A percentile compares a stretch with the other conserved stretches of the same genome.
Evolutionary conservation across 2,113 vertebrate genomes (phyloP).

Genomic region (Nannospalax galili): DNA sequence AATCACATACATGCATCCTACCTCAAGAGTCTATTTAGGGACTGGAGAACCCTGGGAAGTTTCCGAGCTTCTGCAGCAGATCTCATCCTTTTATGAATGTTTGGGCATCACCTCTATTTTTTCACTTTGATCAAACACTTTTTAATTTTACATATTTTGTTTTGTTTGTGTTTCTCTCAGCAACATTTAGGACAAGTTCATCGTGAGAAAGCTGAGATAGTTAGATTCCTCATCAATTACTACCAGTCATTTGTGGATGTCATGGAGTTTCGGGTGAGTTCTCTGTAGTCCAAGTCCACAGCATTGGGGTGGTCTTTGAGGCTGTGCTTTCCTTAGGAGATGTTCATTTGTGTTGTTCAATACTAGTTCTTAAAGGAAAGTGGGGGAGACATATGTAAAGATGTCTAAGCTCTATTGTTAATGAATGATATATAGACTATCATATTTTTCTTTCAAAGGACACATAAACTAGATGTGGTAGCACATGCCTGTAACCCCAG

Average conservation of each 20-base stretch:
- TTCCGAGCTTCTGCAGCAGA: neutral
- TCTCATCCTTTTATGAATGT: slow-evolving; percentile 22
- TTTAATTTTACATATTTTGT: neutral
- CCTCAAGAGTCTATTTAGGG: neutral
- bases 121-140: neutral
- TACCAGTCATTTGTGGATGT: slow-evolving; percentile 96
- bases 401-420: slow-evolving; percentile 43
- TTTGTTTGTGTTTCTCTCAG: slow-evolving; percentile 82
- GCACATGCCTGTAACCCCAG: neutral
- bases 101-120: neutral
- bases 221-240: slow-evolving; percentile 85
- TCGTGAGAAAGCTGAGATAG: slow-evolving; percentile 91
- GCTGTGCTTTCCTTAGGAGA: neutral
- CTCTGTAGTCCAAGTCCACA: neutral
- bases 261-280: slow-evolving; percentile 94
- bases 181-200: slow-evolving; percentile 92
- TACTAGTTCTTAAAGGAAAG: neutral
- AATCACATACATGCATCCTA: neutral
- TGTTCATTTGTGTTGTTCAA: slow-evolving; percentile 25
- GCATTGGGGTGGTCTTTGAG: neutral
- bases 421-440: slow-evolving; percentile 6
- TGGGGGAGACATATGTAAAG: neutral
- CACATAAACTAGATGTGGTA: neutral
- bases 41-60: neutral
- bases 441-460: slow-evolving; percentile 53